Conservation (phyloP, 2,797 vertebrate genomes). For the Syndactyla subalaris region DNA sequence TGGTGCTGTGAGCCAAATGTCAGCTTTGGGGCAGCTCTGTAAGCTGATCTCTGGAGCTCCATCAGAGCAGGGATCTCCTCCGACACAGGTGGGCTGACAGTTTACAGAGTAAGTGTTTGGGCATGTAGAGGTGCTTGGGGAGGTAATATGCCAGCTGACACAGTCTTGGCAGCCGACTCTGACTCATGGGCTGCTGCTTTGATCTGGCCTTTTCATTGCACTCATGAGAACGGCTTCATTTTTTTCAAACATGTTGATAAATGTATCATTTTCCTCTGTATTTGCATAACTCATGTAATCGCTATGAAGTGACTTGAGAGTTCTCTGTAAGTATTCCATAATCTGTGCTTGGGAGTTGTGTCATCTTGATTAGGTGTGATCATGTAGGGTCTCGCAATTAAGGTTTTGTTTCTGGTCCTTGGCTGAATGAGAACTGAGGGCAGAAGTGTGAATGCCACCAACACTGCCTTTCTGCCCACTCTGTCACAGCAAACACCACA, state of each 20-base stretch:
- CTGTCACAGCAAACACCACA: fast-evolving
- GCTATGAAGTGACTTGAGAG: conserved; percentile 6
- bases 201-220: conserved; percentile 32
- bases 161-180: conserved; percentile 21
- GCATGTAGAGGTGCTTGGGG: conserved; percentile 3
- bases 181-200: conserved; percentile 38
- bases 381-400: not conserved
- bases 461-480: not conserved
- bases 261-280: conserved; percentile 17
- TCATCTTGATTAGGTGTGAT: conserved; percentile 60
- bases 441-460: not conserved
- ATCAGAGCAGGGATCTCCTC: conserved; percentile 10
- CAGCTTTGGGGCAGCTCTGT: not conserved
- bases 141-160: conserved; percentile 38
- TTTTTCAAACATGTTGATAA: conserved; percentile 45
- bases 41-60: not conserved
- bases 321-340: conserved; percentile 5
- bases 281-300: conserved; percentile 16
- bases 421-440: not conserved
- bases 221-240: not conserved
- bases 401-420: conserved; percentile 21
- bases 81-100: conserved; percentile 38
- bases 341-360: conserved; percentile 43
- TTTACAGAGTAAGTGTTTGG: conserved; percentile 43
- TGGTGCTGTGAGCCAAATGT: not conserved